phyloP scores from a whole-genome alignment of 2,888 invertebrate genomes.

The Orthosia cruda region DNA sequence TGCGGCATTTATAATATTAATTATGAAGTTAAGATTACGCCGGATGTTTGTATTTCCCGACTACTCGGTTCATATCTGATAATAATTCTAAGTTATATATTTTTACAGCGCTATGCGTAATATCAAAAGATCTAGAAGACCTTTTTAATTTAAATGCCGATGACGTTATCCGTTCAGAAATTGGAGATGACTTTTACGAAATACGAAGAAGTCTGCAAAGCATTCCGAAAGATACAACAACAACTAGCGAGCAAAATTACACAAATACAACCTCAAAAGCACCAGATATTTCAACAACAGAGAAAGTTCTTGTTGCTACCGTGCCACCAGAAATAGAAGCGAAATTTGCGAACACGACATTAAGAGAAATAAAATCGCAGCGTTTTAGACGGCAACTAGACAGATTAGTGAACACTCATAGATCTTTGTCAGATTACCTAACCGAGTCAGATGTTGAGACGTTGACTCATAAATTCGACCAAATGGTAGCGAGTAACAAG shows the following conservation, averaged over 20 bases:
- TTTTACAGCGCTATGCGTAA: conserved; percentile 28
- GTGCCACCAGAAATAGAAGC: background rate
- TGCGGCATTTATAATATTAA: too few species aligned
- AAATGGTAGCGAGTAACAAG: background rate
- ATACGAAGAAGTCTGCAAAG: conserved; percentile 8
- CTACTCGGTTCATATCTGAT: background rate
- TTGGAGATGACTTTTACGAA: conserved; percentile 43
- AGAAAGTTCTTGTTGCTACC: conserved; percentile 5
- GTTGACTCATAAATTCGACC: conserved; percentile 69
- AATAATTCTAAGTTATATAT: background rate
- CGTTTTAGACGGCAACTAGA: conserved; percentile 51
- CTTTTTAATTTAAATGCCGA: conserved; percentile 38
- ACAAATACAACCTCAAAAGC: background rate
- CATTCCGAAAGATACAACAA: background rate
- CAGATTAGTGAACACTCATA: conserved; percentile 50
- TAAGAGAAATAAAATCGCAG: conserved; percentile 47
- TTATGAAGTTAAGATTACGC: too few species aligned
- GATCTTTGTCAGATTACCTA: conserved; percentile 63
- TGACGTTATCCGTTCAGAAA: conserved; percentile 16
- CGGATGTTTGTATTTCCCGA: background rate
- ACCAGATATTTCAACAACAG: conserved; percentile 2
- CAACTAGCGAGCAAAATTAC: background rate
- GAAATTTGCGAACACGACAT: conserved; percentile 37
- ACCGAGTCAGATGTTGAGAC: conserved; percentile 46
- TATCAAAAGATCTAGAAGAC: background rate